A percentile compares a stretch with the other conserved stretches of the same genome.
These are phyloP conservation scores for Echeneis naucrates DNA, from an alignment of 2,797 vertebrate genomes.

Conservation along the genomic window DNA sequence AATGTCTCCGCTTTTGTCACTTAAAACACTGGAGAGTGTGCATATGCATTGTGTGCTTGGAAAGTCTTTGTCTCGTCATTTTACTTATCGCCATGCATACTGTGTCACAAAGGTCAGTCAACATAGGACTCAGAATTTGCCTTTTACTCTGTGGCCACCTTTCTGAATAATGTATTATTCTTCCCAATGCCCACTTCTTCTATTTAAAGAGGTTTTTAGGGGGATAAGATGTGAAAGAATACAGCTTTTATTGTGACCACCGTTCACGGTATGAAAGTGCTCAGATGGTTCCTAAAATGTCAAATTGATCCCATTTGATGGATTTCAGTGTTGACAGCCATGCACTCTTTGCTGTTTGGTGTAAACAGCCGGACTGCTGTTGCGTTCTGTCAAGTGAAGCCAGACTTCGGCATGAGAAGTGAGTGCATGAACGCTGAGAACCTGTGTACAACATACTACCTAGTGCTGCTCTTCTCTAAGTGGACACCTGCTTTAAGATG, in stretches of 20 bases:
- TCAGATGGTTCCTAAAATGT: conserved; percentile 60
- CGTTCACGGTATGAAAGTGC: conserved; percentile 62
- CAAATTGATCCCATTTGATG: conserved; percentile 58
- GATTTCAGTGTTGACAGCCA: conserved; percentile 46
- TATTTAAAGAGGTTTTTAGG: conserved; percentile 69
- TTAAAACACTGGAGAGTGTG: conserved; percentile 93
- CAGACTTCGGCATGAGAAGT: conserved; percentile 68
- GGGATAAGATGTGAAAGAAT: conserved; percentile 52
- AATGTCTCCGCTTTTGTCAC: conserved; percentile 88
- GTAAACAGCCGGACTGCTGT: conserved; percentile 68
- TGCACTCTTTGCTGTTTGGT: conserved; percentile 47
- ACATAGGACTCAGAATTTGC: conserved; percentile 74
- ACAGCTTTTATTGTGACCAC: conserved; percentile 60
- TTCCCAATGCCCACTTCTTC: conserved; percentile 56
- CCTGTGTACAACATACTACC: conserved; percentile 94
- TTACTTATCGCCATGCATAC: conserved; percentile 81
- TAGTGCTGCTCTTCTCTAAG: conserved; percentile 90
- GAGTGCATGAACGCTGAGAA: conserved; percentile 85
- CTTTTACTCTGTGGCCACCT: conserved; percentile 82
- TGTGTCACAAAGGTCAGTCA: conserved; percentile 68
- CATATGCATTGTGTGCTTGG: conserved; percentile 88
- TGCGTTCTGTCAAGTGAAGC: conserved; percentile 76
- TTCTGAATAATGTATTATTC: conserved; percentile 73
- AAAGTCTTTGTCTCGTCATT: conserved; percentile 69
- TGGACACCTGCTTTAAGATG: conserved; percentile 91